phyloP scores from a whole-genome alignment of 2,888 invertebrate genomes.

The Dynastes hyllus region DNA sequence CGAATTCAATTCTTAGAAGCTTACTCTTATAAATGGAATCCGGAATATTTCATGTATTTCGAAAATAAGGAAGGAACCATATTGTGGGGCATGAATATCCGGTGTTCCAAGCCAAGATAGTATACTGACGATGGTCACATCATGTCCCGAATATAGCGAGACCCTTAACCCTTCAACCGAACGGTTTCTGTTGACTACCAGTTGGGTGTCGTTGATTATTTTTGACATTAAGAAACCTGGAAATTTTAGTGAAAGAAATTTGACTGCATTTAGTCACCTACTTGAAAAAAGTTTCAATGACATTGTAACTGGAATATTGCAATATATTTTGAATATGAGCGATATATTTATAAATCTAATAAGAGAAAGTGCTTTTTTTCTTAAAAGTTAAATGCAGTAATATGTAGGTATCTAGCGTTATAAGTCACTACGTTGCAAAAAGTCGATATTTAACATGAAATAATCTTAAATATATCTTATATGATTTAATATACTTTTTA shows the following conservation, averaged over 20 bases:
- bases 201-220: constrained; percentile 46
- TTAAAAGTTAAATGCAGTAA: too few relatives aligned
- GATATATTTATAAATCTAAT: too few relatives aligned
- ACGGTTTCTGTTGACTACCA: constrained; percentile 17
- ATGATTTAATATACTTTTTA: too few relatives aligned
- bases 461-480: too few relatives aligned
- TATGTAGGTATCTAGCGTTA: too few relatives aligned
- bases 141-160: constrained; percentile 72
- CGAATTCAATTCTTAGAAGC: neutral
- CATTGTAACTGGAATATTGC: too few relatives aligned
- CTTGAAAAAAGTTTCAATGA: too few relatives aligned
- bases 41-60: constrained; percentile 59
- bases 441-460: too few relatives aligned
- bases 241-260: constrained; percentile 5
- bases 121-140: constrained; percentile 73
- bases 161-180: constrained; percentile 55
- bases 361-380: too few relatives aligned
- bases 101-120: constrained; percentile 71
- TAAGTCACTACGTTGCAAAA: too few relatives aligned
- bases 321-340: too few relatives aligned
- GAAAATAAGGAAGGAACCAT: constrained; percentile 61
- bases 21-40: constrained; percentile 32
- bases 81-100: constrained; percentile 66
- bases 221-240: constrained; percentile 45
- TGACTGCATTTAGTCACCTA: neutral